phyloP scores from a whole-genome alignment of 2,888 invertebrate genomes.

The Stegana nigrithorax region DNA sequence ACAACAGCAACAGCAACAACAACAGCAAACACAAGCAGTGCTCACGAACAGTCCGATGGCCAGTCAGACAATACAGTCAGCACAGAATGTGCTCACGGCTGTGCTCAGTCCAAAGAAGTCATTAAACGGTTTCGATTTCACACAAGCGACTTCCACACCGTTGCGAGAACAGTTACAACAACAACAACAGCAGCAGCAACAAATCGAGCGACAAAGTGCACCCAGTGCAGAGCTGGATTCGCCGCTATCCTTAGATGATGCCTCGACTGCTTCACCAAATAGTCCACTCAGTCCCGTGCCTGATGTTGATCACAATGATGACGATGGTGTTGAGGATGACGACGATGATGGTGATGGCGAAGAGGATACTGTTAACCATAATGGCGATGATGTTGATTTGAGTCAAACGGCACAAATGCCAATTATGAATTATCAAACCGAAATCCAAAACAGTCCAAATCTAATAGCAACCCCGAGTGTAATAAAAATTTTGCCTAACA shows the following conservation, averaged over 20 bases:
- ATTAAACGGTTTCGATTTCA: constrained; percentile 53
- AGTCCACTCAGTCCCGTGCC: constrained; percentile 43
- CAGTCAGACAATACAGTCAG: constrained; percentile 18
- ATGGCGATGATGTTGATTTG: not conserved
- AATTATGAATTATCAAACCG: not conserved
- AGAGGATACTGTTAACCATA: too few relatives aligned
- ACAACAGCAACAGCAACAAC: constrained; percentile 14
- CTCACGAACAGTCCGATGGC: constrained; percentile 8
- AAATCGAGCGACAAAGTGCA: constrained; percentile 3
- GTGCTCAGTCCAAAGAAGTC: constrained; percentile 58
- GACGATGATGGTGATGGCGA: too few relatives aligned
- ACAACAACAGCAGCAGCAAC: too few relatives aligned
- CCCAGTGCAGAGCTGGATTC: not conserved
- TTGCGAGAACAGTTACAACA: constrained; percentile 6
- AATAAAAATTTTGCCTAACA: too few relatives aligned
- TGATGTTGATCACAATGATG: constrained; percentile 30
- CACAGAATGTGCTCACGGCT: constrained; percentile 30
- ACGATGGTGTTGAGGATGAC: too few relatives aligned
- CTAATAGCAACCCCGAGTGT: too few relatives aligned
- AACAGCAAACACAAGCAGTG: constrained; percentile 10
- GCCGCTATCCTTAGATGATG: not conserved
- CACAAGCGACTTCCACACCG: constrained; percentile 36
- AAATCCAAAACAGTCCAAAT: too few relatives aligned
- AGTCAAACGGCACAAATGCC: not conserved
- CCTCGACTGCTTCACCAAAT: constrained; percentile 28